Conservation (phyloP, 2,797 vertebrate genomes). For the Masticophis lateralis region DNA sequence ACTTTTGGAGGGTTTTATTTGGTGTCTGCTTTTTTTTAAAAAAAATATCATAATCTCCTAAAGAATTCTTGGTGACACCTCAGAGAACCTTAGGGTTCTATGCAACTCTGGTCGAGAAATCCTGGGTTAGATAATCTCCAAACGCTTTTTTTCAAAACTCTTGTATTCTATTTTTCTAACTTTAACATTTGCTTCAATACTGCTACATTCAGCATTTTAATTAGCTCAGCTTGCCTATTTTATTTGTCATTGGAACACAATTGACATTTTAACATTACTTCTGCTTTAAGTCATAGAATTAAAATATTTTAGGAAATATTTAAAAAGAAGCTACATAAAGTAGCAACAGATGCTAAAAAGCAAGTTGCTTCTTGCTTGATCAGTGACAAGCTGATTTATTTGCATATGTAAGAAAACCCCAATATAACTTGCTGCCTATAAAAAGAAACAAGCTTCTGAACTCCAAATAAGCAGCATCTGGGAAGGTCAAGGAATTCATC, state of each 20-base stretch:
- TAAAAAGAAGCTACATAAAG: not conserved
- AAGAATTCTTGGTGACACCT: not conserved
- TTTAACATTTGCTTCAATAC: not conserved
- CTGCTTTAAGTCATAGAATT: slow-evolving; percentile 25
- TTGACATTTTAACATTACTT: slow-evolving; percentile 12
- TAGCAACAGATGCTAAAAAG: slow-evolving; percentile 5
- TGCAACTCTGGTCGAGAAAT: not conserved
- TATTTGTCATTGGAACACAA: slow-evolving; percentile 7
- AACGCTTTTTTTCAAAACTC: not conserved
- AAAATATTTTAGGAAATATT: slow-evolving; percentile 16
- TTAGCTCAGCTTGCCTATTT: not conserved
- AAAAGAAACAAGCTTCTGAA: slow-evolving; percentile 40
- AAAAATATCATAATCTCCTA: not conserved
- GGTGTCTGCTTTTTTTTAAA: not conserved
- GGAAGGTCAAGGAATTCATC: slow-evolving; percentile 41
- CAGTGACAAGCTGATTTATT: slow-evolving; percentile 27
- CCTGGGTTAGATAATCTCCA: not conserved
- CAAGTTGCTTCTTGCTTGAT: slow-evolving; percentile 27
- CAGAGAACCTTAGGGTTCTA: not conserved
- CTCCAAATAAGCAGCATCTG: slow-evolving; percentile 46
- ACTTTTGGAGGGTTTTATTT: not conserved
- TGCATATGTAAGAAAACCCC: slow-evolving; percentile 34
- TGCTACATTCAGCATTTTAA: not conserved
- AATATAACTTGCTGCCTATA: slow-evolving; percentile 40
- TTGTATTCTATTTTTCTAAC: not conserved